Conservation (phyloP, 2,888 invertebrate species). For the Anodontia alba region DNA sequence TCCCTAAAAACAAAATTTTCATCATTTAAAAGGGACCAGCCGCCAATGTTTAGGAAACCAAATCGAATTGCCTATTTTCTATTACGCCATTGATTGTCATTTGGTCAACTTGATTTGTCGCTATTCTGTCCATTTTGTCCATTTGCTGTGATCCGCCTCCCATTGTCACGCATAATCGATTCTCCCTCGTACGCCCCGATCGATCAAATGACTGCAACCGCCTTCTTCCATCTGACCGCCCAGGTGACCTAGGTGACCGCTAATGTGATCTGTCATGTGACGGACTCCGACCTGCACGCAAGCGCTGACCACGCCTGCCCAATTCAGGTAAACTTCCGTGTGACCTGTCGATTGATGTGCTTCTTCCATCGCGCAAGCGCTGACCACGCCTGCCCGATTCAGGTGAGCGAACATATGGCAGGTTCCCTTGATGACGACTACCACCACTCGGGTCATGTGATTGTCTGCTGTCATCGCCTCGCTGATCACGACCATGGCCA, state of each 20-base stretch:
- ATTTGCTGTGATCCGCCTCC: not conserved
- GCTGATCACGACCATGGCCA: no score
- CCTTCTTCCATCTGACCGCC: not conserved
- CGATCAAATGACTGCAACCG: not conserved
- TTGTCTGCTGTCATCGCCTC: not conserved
- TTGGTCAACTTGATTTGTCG: not conserved
- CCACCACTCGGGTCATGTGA: not conserved
- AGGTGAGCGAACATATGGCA: not conserved
- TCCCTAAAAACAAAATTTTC: slow-evolving; percentile 21
- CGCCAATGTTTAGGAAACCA: slow-evolving; percentile 19
- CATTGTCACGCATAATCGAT: not conserved
- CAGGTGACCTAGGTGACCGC: not conserved
- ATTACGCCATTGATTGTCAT: not conserved
- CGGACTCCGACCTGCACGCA: no score
- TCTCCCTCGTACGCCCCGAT: not conserved
- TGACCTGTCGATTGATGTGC: not conserved
- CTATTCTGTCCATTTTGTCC: not conserved
- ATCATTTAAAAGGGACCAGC: slow-evolving; percentile 12
- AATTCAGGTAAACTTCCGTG: no score
- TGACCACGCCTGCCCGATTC: no score
- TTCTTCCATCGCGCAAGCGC: not conserved
- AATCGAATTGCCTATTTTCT: not conserved
- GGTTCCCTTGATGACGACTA: not conserved
- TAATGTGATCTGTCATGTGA: not conserved
- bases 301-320: no score